A percentile compares a stretch with the other conserved stretches of the same genome.
phyloP scores from a whole-genome alignment of 2,797 vertebrate genomes.

The Eupleurogrammus muticus region DNA sequence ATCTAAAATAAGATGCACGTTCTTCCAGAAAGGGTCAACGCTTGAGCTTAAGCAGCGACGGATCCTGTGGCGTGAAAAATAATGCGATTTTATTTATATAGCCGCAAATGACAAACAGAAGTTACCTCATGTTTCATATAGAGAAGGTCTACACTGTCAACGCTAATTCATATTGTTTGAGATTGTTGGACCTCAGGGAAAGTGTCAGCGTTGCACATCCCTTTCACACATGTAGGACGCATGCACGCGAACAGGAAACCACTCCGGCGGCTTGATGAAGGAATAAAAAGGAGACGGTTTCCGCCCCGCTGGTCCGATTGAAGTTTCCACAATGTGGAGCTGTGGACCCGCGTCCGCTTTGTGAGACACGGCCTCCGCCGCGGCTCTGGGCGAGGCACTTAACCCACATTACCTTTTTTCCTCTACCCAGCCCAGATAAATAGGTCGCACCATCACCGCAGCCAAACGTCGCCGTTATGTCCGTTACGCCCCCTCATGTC shows the following conservation, averaged over 20 bases:
- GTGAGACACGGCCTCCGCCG: conserved; percentile 47
- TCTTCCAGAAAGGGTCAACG: conserved; percentile 12
- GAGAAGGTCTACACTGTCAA: too few relatives aligned
- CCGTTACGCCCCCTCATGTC: conserved; percentile 49
- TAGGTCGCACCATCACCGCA: conserved; percentile 64
- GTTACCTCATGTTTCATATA: too few relatives aligned
- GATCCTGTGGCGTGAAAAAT: background rate
- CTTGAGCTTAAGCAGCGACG: background rate
- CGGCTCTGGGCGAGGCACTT: conserved; percentile 61
- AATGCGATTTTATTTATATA: too few relatives aligned
- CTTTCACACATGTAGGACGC: conserved; percentile 24
- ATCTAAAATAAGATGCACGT: background rate
- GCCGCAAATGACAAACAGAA: too few relatives aligned
- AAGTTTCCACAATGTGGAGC: conserved; percentile 56
- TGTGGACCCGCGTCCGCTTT: conserved; percentile 44
- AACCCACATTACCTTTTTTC: conserved; percentile 57
- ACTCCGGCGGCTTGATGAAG: conserved; percentile 42
- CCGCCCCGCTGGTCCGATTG: conserved; percentile 50
- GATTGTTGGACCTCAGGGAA: conserved; percentile 27
- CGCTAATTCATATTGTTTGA: conserved; percentile 9
- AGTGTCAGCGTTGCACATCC: conserved; percentile 18
- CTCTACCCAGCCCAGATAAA: conserved; percentile 53
- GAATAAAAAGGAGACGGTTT: conserved; percentile 60
- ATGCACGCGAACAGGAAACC: conserved; percentile 38
- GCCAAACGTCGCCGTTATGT: conserved; percentile 48